Evolutionary conservation across 2,113 vertebrate species (phyloP), one percentile per base, ranked within the genome.

Genomic region (Girardinichthys multiradiatus): DNA sequence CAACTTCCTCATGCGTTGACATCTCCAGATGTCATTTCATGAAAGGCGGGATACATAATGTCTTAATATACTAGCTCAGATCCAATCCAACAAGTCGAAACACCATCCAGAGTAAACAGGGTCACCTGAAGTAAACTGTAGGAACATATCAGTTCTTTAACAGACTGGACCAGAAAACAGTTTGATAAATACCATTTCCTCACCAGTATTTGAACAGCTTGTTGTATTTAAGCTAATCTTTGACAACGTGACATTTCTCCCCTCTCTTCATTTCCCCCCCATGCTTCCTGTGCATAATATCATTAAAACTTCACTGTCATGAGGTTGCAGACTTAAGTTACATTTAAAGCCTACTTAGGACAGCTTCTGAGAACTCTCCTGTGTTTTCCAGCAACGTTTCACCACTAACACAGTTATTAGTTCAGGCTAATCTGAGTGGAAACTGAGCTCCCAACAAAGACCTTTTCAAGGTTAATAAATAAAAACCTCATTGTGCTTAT

Each of bases 301-400:
- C 21, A 78, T 87, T 89, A 85, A 83, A 83, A 71, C 28, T 37
- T 72, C 21, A 11, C 13, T 57, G 70, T 84, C 83, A 91, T 72
- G 3, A 88, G 70, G 80, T 35, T 33, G 33, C 86, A 86, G 87
- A 83, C 79, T 87, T 78, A 30, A 70, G 65, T 69, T 13, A 37
- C 0, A 33, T 83, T 80, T 81, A 35, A 2, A 63, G 65, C 1
- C 15, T 24, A 57, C 58, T 92, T 81, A 73, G 5, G 70, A 85
- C 9, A 26, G 26, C 35, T 21, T 31, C 70, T 57, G 61, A 59
- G 19, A 62, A 37, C 30, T 57, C 42, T 26, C 24, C 29, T n/a
- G 29, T 12, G 35, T 75, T 81, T 72, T 65, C 65, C 48, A 14
- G 54, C 57, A 70, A n/a, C n/a, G 3, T 67, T 59, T 59, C 24